These are phyloP conservation scores for Lonchura striata DNA, from an alignment of 2,113 vertebrate genomes.

Conservation along the genomic window DNA sequence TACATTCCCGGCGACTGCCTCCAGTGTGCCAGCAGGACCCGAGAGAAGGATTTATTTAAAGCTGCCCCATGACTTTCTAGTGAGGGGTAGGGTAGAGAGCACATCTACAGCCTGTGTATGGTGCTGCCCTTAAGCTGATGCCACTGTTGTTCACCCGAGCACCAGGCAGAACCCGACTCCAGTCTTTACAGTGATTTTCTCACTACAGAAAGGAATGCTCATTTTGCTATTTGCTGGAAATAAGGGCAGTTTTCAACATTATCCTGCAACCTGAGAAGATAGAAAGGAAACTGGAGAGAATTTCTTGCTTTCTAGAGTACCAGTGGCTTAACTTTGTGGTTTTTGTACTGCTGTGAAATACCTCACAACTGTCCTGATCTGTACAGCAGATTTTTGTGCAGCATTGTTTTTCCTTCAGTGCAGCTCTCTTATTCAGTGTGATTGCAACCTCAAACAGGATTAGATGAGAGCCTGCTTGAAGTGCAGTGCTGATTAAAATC, in stretches of 20 bases:
- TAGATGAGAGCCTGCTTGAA: neutral
- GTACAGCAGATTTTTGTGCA: neutral
- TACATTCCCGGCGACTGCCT: neutral
- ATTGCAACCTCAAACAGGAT: neutral
- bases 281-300: neutral
- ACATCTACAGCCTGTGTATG: rapidly evolving
- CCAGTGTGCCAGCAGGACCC: neutral
- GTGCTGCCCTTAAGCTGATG: rapidly evolving
- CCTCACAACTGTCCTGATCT: neutral
- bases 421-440: neutral
- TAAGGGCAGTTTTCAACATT: neutral
- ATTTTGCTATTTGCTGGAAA: neutral
- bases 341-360: neutral
- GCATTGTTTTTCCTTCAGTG: neutral
- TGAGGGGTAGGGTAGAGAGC: neutral
- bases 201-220: neutral
- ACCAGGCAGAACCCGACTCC: rapidly evolving
- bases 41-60: neutral
- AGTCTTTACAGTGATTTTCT: neutral
- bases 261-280: neutral
- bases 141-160: rapidly evolving
- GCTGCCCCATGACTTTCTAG: neutral
- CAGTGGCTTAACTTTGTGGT: neutral
- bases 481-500: neutral
- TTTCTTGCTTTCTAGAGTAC: neutral